These are phyloP conservation scores for Sciaenops ocellatus DNA, from an alignment of 2,797 vertebrate species.

Conservation along the genomic window DNA sequence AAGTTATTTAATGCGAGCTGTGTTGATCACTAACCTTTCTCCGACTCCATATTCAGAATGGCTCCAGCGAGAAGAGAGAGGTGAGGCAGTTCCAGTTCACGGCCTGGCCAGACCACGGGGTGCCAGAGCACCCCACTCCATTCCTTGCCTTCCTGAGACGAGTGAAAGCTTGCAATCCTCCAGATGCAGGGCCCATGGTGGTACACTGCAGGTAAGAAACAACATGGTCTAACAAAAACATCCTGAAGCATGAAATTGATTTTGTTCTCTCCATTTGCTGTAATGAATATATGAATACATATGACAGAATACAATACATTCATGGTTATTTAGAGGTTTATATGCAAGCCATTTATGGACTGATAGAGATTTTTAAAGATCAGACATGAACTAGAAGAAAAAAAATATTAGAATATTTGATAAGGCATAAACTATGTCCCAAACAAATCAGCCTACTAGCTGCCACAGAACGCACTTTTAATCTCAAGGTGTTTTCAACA, in stretches of 20 bases:
- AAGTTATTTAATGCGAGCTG: neutral
- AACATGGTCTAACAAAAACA: constrained; percentile 52
- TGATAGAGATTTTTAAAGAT: constrained; percentile 9
- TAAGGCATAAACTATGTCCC: constrained; percentile 10
- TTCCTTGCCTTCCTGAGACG: constrained; percentile 97
- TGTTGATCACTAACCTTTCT: constrained; percentile 30
- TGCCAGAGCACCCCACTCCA: constrained; percentile 97
- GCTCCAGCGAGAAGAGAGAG: constrained; percentile 98
- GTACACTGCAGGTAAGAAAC: constrained; percentile 96
- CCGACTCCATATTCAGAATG: constrained; percentile 85
- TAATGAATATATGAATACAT: constrained; percentile 76
- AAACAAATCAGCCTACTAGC: constrained; percentile 44
- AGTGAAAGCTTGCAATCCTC: constrained; percentile 98
- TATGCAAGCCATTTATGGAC: constrained; percentile 20
- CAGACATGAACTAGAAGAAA: constrained; percentile 13
- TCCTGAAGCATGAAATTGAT: constrained; percentile 74
- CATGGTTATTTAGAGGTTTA: constrained; percentile 42
- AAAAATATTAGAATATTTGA: constrained; percentile 8
- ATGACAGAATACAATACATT: constrained; percentile 27
- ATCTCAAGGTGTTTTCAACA: constrained; percentile 66
- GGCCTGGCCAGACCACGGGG: constrained; percentile 98
- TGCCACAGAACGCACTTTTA: constrained; percentile 57
- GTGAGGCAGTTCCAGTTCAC: constrained; percentile 99
- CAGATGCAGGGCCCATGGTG: constrained; percentile 98
- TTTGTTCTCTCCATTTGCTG: constrained; percentile 66